Evolutionary conservation across 1,140 invertebrate genomes (phyloP), one percentile per base, ranked within the genome.

Genomic region (Drosophila nikananu): DNA sequence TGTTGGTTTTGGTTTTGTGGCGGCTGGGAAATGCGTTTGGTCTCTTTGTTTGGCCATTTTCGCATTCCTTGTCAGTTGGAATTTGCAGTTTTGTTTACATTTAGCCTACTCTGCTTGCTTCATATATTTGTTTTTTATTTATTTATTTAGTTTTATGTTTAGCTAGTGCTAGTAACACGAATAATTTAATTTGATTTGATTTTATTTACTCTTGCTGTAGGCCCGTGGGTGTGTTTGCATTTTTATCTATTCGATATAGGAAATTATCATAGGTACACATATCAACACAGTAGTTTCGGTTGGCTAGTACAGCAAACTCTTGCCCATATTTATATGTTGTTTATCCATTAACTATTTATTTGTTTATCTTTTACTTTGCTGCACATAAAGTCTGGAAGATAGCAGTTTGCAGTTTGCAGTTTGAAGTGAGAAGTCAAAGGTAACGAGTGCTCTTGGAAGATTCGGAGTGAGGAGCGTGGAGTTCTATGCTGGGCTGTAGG

Each of bases 241-340:
- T 39, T 70, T 57, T 71, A 42, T 72, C 65, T 70, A 72, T 59
- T 73, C 51, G 49, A 61, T 77, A 60, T 86, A 70, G 80, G 71
- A 87, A 80, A 77, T 78, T 78, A 89, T 72, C 67, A 71, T 78
- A 83, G 81, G 73, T 84, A 86, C 82, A 89, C 65, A 87, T 75
- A 89, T 89, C 76, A 71, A 81, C 74, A 81, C 61, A 76, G 70
- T 79, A 66, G 54, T 71, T 82, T 61, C 72, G 65, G 30, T 76
- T 60, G 51, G 60, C 66, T 60, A 65, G 48, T 68, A 63, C 51
- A 61, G 70, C 78, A 81, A 80, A 78, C 62, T 63, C 32, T 83
- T 79, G 64, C 60, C 58, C 57, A 71, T 46, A 57, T 73, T 23
- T 37, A 81, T 68, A 52, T 37, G 61, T 65, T 37, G 61, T 65